Conservation (phyloP, 2,797 vertebrate species). For the Glossophaga mutica region DNA sequence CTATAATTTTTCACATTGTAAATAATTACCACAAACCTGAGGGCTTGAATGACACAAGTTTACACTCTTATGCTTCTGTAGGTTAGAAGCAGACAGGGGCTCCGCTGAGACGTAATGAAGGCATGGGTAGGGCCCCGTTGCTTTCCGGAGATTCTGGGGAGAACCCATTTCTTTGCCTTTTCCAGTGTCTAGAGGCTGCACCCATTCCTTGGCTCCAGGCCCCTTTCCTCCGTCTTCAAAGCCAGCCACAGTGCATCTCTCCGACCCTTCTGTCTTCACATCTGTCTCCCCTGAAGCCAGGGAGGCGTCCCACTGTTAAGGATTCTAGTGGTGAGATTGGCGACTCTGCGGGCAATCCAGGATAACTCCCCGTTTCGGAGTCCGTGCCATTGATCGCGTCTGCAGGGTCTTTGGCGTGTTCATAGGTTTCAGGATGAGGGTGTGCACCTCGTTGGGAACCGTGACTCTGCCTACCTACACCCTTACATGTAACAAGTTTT, state of each 20-base stretch:
- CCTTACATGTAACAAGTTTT: neutral
- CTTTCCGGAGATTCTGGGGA: neutral
- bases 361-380: neutral
- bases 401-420: neutral
- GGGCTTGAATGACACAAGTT: neutral
- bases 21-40: neutral
- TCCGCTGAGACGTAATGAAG: neutral
- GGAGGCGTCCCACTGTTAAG: neutral
- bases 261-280: neutral
- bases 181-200: rapidly evolving
- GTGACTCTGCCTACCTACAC: neutral
- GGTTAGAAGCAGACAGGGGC: neutral
- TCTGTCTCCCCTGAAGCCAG: neutral
- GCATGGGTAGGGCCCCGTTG: too few species aligned
- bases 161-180: too few species aligned
- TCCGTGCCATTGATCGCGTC: too few species aligned
- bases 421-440: neutral
- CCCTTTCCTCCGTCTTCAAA: neutral
- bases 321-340: neutral
- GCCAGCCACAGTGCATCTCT: neutral
- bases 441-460: neutral
- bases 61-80: neutral
- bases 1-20: neutral
- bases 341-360: rapidly evolving
- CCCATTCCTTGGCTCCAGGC: neutral